Evolutionary conservation across 2,888 invertebrate genomes (phyloP), one percentile per base, ranked within the genome.

Genomic region (Cheilosia scutellata): DNA sequence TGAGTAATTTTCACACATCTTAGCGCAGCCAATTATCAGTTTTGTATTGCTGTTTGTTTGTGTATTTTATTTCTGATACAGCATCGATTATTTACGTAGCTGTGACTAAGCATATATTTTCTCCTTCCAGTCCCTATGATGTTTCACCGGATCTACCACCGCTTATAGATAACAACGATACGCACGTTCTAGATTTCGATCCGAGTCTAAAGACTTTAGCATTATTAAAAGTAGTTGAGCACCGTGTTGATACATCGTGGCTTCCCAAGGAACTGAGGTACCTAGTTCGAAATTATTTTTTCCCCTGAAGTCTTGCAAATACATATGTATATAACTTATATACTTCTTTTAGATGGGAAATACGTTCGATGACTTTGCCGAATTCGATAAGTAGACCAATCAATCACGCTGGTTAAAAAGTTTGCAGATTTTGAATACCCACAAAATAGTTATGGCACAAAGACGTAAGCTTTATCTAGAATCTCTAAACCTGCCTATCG

Each of bases 131-230:
- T 53, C 84, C 84, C 11, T 83, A 74, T 58, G 62, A 68, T 11
- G 58, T 74, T 40, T 71, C n/a, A 53, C 55, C 68, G 29, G 83
- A 83, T 51, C 78, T 74, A 44, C 83, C 83, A 57, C 83, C 75
- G 51, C 83, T 97, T 29, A 94, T 96, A 88, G 97, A 97, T 91
- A 96, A 97, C 90, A 95, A 96, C 91, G 98, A 98, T 91, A 94
- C 97, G 87, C 95, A 96, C 91, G 94, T 98, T 13, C 92, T 98
- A 82, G 97, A 98, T 91, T 96, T 97, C 92, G 93, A 94, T 79
- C 96, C 97, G 1, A 94, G 95, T 4, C 93, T 97, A 51, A 96
- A 95, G 91, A 96, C 96, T 0, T 92, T 97, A 65, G 94, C 95
- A 90, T 95, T 96, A 87, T 92, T 96, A 80, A 93, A 93, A 65